Base-by-base conservation (phyloP, 2,888 invertebrate genomes). In the Amphipoea lucens region DNA sequence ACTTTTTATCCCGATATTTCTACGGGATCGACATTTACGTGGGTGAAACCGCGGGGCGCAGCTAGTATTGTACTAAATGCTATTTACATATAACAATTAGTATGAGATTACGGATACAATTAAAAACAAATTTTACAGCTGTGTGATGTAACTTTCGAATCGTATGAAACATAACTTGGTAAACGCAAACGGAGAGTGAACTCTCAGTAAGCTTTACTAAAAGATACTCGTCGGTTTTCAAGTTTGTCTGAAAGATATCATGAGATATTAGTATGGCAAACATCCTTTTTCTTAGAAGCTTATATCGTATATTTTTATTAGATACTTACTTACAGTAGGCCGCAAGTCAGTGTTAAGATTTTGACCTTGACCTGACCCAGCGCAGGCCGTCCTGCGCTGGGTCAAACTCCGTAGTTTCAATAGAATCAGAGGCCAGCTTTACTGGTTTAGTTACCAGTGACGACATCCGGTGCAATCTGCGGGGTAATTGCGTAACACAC, bases 151-250 rank as follows among this genome's bases (percentile, higher is more conserved):
- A 48, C 17, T 48, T 62, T 62, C 1, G 4, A 62, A 62, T 20
- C 36, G 12, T 71, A 62, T 11, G 17, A 60, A 48, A n/a, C 17
- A 42, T n/a, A 71, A 17, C n/a, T n/a, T 23, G 5, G 14, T 20
- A 48, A 71, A 40, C n/a, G 11, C n/a, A 40, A 11, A 42, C 29
- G 7, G 2, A 45, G 45, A 42, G 4, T 23, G 70, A 45, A 70
- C 45, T 36, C 20, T 73, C 23, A 23, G 51, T 11, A 40, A 72
- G n/a, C 14, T 72, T 62, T 20, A n/a, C 48, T 20, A 62, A 62
- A 40, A 72, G 40, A 51, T 76, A 63, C n/a, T 29, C n/a, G 40
- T 76, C 23, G 20, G 9, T 51, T 51, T 51, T 51, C 29, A 62
- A 51, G 14, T 29, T 51, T 42, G 29, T 63, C 29, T 6, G 51